A percentile compares a stretch with the other conserved stretches of the same genome.
These are phyloP conservation scores for Helicoverpa armigera DNA, from an alignment of 1,140 invertebrate species.

Conservation along the genomic window DNA sequence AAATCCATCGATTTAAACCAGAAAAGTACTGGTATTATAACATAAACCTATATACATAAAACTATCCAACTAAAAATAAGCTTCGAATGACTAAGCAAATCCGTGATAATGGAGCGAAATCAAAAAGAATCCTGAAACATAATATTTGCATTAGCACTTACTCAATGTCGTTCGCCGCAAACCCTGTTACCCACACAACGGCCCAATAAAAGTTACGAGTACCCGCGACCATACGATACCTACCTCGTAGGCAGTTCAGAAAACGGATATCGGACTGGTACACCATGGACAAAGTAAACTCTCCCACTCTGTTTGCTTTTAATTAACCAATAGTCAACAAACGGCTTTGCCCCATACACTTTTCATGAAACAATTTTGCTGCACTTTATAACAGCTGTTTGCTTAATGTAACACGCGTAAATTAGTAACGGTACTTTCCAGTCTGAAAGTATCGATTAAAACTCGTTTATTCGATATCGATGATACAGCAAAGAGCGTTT, in stretches of 20 bases:
- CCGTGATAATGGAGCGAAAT: conserved; percentile 28
- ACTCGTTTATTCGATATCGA: conserved; percentile 32
- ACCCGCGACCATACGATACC: conserved; percentile 16
- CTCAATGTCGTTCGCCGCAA: conserved; percentile 30
- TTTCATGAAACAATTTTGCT: conserved; percentile 67
- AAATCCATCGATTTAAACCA: too few relatives aligned
- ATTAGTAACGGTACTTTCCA: conserved; percentile 45
- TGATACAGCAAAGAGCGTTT: conserved; percentile 53
- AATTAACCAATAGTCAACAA: conserved; percentile 71
- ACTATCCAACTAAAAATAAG: background rate
- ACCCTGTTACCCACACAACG: conserved; percentile 35
- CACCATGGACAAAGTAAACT: conserved; percentile 65
- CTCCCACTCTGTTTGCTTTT: conserved; percentile 64
- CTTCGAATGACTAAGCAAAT: conserved; percentile 13
- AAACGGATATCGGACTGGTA: conserved; percentile 55
- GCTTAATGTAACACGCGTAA: conserved; percentile 50
- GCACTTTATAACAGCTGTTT: conserved; percentile 62
- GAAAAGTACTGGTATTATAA: background rate
- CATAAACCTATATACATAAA: background rate
- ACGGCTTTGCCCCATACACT: conserved; percentile 61
- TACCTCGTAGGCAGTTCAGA: conserved; percentile 42
- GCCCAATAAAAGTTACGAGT: conserved; percentile 41
- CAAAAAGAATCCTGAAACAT: conserved; percentile 29
- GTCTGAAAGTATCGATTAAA: conserved; percentile 45
- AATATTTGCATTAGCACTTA: conserved; percentile 43